Base-by-base conservation (phyloP, 2,113 vertebrate species). In the Columbina picui region DNA sequence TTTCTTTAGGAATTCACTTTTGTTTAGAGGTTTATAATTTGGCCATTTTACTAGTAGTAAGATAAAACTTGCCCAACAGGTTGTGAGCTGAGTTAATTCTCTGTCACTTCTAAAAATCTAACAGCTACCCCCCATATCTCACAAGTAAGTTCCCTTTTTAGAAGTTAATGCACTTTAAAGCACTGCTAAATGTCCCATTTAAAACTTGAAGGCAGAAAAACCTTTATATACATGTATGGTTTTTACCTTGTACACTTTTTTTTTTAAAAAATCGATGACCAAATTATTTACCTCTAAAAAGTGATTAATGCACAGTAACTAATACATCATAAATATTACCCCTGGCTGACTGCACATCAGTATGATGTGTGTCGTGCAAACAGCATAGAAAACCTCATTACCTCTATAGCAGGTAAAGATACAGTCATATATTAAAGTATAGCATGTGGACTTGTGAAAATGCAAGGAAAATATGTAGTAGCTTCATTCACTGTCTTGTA, bases 231-330 rank as follows among this genome's bases (percentile, higher is more conserved):
- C 0, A 0, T 30, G 12, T 8, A 34, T 9, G 12, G 0, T n/a
- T 73, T 87, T 82, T 85, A 32, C 34, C 17, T 75, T 53, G 11
- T 27, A n/a, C 0, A 0, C 55, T 56, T 89, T 53, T 74, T 73
- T 56, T 89, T 53, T 74, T 73, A 55, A 5, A 49, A 89, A 96
- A 84, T 4, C 6, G 6, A 87, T 94, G 81, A 70, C 74, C 97
- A 97, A 93, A 96, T 97, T 94, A 97, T 95, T 96, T 81, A 94
- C 91, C 94, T 96, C 59, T 90, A 91, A 93, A 96, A 97, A 95
- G 95, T 94, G 90, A 95, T 67, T 63, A 94, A 86, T 65, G 92
- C 90, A 94, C 1, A 9, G 76, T 96, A 94, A 95, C 65, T 77
- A 92, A 68, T n/a, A 70, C 1, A 9, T 82, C 64, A 84, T 77